Base-by-base conservation (phyloP, 2,888 invertebrate species). In the Galeopsomyia nigrocyanea region DNA sequence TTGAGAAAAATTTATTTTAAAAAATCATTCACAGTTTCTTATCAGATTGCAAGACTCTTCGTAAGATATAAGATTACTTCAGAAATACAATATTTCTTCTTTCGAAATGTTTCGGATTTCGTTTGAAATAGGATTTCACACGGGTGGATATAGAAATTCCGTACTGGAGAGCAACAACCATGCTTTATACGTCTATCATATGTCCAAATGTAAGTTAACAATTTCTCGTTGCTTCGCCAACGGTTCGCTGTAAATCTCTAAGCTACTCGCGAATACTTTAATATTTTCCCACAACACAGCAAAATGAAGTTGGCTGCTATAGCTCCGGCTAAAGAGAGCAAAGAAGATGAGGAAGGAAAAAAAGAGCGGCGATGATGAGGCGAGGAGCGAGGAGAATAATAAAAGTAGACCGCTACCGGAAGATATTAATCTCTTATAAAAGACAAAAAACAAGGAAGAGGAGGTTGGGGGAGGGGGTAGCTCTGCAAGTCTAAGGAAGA, bases 351-450 rank as follows among this genome's bases (percentile, higher is more conserved):
- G 10, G 60, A 68, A 57, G 51, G 50, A 58, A 68, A 71, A 68
- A 66, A 65, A 39, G 74, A 65, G 46, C 47, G 57, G 31, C 19
- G 31, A 63, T 67, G 58, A 74, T 62, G 62, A 74, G 22, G 21
- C 26, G 26, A 66, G 66, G 50, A 71, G 19, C 61, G 53, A 71
- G 68, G 71, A 63, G 68, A 71, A 73, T 68, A 64, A 74, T 51
- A 31, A 74, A 62, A 71, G 60, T 64, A 66, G 62, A 49, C 70
- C 49, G 74, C 50, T 74, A 66, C 57, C 67, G 58, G 49, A 62
- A 73, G 69, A 70, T 70, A 74, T 70, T 74, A 74, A 70, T 67
- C 70, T 70, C 39, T 74, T 63, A 67, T 67, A 70, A 31, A 74
- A 71, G 64, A 68, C 47, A 71, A 68, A 74, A 71, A 70, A 62